Evolutionary conservation across 2,888 invertebrate species (phyloP).

Genomic region (Sphinx pinastri): DNA sequence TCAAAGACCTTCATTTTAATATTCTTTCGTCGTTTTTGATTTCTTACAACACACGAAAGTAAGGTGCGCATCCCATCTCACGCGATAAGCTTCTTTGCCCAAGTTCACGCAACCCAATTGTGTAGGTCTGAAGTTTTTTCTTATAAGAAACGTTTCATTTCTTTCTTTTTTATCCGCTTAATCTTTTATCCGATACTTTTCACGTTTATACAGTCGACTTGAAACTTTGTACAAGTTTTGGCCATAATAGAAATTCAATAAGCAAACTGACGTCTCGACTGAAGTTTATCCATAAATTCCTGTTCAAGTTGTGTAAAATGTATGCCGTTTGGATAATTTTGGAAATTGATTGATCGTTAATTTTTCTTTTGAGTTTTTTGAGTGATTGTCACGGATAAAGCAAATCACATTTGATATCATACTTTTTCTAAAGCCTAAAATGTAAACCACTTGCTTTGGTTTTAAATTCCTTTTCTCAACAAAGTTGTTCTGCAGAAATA

Average conservation of each 20-base stretch:
- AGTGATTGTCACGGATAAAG: no score
- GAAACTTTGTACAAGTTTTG: constrained; percentile 17
- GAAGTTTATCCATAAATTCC: background rate
- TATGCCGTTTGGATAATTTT: background rate
- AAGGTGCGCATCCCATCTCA: background rate
- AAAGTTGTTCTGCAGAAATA: no score
- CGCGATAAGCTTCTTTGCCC: constrained; percentile 6
- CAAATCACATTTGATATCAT: no score
- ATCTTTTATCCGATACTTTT: constrained; percentile 33
- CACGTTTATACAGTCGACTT: constrained; percentile 22
- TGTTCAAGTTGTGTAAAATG: constrained; percentile 1
- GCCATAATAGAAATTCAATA: constrained; percentile 26
- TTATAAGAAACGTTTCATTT: constrained; percentile 30
- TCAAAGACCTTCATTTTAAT: no score
- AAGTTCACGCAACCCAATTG: constrained; percentile 20
- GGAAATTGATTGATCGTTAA: background rate
- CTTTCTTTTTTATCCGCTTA: constrained; percentile 30
- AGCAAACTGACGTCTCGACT: constrained; percentile 6
- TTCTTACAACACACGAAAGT: no score
- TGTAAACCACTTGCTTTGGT: no score
- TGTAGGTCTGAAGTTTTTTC: constrained; percentile 19
- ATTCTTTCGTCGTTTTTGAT: no score
- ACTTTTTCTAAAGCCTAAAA: no score
- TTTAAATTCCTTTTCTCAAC: no score
- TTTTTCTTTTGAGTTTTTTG: background rate